These are phyloP conservation scores for Thalpophila matura DNA, from an alignment of 2,888 invertebrate species.

Conservation along the genomic window DNA sequence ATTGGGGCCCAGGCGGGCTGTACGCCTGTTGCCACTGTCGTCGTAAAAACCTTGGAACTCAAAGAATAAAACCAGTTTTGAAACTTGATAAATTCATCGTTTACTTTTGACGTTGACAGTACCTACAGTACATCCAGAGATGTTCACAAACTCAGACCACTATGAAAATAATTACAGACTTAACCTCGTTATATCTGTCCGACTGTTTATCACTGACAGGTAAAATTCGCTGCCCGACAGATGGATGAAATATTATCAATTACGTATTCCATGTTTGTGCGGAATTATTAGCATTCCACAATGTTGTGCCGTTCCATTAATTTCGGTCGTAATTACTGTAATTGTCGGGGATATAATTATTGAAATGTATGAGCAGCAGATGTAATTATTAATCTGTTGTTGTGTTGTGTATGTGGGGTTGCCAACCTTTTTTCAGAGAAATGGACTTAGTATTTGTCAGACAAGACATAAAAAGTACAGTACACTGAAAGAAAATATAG, in stretches of 20 bases:
- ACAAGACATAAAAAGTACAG: too few species aligned
- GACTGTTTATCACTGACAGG: constrained; percentile 4
- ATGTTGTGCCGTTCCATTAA: constrained; percentile 24
- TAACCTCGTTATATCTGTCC: constrained; percentile 25
- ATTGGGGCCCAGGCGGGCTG: too few species aligned
- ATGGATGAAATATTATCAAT: constrained; percentile 36
- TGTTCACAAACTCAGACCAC: constrained; percentile 7
- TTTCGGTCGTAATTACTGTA: constrained; percentile 20
- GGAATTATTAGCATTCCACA: constrained; percentile 12
- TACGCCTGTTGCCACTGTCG: too few species aligned
- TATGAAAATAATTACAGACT: constrained; percentile 37
- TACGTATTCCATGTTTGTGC: constrained; percentile 28
- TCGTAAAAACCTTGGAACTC: too few species aligned
- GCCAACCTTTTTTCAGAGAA: too few species aligned
- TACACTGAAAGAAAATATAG: too few species aligned
- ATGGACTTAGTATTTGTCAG: too few species aligned
- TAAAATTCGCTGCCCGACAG: constrained; percentile 10
- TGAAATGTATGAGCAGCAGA: constrained; percentile 28
- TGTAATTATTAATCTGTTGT: background rate
- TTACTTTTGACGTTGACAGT: too few species aligned
- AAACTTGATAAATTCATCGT: too few species aligned
- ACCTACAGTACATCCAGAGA: too few species aligned
- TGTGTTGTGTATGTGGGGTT: background rate
- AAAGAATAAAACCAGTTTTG: too few species aligned
- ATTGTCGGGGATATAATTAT: constrained; percentile 45